phyloP scores from a whole-genome alignment of 2,113 vertebrate genomes.

The Struthio camelus region DNA sequence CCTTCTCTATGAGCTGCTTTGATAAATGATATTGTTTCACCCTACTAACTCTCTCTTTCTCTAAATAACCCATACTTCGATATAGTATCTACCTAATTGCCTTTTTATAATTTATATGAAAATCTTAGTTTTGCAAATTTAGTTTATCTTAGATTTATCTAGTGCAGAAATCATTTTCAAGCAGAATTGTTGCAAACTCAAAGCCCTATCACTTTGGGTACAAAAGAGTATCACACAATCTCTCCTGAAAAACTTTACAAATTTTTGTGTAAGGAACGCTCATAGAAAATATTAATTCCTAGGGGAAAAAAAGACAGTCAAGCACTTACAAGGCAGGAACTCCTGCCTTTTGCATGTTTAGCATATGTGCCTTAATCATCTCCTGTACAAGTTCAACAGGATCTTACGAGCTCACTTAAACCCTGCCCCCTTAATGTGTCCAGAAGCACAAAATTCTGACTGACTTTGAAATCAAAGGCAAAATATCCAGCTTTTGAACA shows the following conservation, averaged over 20 bases:
- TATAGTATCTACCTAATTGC: neutral
- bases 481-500: neutral
- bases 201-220: neutral
- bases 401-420: neutral
- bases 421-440: neutral
- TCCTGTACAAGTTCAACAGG: neutral
- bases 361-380: neutral
- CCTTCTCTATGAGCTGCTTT: neutral
- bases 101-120: neutral
- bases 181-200: neutral
- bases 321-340: neutral
- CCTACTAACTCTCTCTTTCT: neutral
- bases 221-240: neutral
- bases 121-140: neutral
- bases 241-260: neutral
- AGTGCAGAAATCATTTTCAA: neutral
- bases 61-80: neutral
- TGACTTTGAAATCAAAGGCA: neutral
- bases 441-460: neutral
- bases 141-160: neutral
- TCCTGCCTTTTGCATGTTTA: neutral
- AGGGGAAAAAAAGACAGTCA: neutral
- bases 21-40: neutral
- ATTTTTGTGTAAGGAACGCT: neutral
- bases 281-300: neutral